phyloP scores from a whole-genome alignment of 2,797 vertebrate species.

The Aphelocoma californica region DNA sequence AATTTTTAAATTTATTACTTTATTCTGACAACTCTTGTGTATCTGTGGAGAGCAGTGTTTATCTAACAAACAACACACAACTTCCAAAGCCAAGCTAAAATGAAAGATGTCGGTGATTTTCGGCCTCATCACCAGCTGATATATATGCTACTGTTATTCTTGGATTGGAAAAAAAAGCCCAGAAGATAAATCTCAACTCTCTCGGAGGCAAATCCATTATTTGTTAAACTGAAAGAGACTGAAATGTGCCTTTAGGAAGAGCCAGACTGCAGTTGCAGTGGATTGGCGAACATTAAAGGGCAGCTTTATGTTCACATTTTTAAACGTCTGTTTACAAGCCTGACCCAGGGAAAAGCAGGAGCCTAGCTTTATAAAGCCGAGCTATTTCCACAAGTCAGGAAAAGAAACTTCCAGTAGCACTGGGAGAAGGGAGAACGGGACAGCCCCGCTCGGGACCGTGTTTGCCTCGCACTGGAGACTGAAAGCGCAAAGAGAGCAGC shows the following conservation, averaged over 20 bases:
- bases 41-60: not conserved
- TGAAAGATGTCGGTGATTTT: not conserved
- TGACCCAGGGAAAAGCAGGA: not conserved
- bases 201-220: not conserved
- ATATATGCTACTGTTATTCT: not conserved
- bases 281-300: not conserved
- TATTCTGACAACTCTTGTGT: not conserved
- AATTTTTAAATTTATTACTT: not conserved
- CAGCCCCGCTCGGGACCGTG: not conserved
- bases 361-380: not conserved
- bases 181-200: not conserved
- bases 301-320: not conserved
- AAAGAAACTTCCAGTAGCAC: not conserved
- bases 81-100: not conserved
- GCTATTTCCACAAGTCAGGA: not conserved
- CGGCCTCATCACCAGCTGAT: not conserved
- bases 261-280: not conserved
- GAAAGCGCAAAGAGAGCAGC: not conserved
- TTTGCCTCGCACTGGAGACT: not conserved
- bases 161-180: not conserved
- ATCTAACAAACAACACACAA: not conserved
- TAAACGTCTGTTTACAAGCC: not conserved
- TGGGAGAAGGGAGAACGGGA: not conserved
- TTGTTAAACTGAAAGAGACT: not conserved
- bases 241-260: not conserved